Percentiles rank a stretch among this genome's conserved stretches.
phyloP scores from a whole-genome alignment of 2,113 vertebrate genomes.

The Ceyx cyanopectus region DNA sequence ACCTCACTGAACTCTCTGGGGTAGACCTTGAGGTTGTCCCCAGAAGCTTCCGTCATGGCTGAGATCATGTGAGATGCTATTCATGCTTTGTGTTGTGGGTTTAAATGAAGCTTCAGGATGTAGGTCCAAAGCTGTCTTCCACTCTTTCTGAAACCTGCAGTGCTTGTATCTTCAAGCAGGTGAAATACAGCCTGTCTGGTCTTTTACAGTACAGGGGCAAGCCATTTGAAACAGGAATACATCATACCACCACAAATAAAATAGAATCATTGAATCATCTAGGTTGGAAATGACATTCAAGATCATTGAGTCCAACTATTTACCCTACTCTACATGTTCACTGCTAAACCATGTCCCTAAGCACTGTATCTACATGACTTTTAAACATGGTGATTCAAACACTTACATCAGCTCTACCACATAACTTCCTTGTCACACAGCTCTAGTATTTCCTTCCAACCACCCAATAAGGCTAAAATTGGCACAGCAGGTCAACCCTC shows the following conservation, averaged over 20 bases:
- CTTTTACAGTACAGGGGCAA: background rate
- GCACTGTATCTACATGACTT: no score
- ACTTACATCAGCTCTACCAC: background rate
- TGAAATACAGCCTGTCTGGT: background rate
- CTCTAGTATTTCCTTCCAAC: background rate
- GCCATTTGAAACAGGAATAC: background rate
- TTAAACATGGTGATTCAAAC: no score
- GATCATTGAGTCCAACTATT: no score
- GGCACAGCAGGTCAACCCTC: background rate
- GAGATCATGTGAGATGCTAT: fast-evolving
- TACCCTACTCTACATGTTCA: no score
- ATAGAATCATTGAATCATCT: no score
- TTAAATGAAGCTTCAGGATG: background rate
- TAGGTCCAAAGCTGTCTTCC: background rate
- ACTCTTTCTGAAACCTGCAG: background rate
- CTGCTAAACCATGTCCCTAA: no score
- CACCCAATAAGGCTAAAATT: background rate
- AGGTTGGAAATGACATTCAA: no score
- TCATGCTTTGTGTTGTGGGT: background rate
- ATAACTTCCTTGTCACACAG: background rate
- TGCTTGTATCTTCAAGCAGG: background rate
- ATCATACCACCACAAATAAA: background rate
- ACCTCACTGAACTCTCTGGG: background rate
- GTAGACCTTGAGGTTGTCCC: background rate
- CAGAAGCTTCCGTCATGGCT: background rate